These are phyloP conservation scores for Calameuta idolon DNA, from an alignment of 2,888 invertebrate genomes.

Conservation along the genomic window DNA sequence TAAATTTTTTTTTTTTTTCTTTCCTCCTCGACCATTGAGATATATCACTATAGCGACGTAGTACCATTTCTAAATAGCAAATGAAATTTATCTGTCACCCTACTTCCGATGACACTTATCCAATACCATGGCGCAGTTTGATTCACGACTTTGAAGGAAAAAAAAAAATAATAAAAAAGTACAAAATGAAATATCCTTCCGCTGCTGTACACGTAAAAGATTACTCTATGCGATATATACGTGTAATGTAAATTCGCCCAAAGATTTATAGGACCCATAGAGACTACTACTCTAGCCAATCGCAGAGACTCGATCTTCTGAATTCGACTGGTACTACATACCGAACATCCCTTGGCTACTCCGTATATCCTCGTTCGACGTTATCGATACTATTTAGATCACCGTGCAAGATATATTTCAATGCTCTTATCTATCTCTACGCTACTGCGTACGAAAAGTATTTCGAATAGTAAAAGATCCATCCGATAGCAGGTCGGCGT, in stretches of 20 bases:
- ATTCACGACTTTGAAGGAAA: background rate
- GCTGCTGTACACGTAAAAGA: background rate
- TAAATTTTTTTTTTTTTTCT: background rate
- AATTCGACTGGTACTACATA: background rate
- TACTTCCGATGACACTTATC: background rate
- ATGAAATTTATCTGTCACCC: background rate
- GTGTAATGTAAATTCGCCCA: background rate
- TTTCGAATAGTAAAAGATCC: background rate
- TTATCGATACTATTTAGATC: background rate
- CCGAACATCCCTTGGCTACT: background rate
- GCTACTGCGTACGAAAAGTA: background rate
- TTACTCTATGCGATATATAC: background rate
- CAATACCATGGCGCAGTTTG: background rate
- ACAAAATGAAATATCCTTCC: background rate
- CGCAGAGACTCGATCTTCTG: background rate
- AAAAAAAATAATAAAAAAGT: background rate
- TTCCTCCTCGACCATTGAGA: background rate
- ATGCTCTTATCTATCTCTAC: background rate
- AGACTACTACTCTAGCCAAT: background rate
- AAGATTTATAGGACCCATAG: background rate
- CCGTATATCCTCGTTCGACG: background rate
- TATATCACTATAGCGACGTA: background rate
- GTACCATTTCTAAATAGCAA: background rate
- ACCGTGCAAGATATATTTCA: background rate
- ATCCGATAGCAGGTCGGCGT: constrained; percentile 50